phyloP scores from a whole-genome alignment of 2,113 vertebrate species.

The Alligator mississippiensis region DNA sequence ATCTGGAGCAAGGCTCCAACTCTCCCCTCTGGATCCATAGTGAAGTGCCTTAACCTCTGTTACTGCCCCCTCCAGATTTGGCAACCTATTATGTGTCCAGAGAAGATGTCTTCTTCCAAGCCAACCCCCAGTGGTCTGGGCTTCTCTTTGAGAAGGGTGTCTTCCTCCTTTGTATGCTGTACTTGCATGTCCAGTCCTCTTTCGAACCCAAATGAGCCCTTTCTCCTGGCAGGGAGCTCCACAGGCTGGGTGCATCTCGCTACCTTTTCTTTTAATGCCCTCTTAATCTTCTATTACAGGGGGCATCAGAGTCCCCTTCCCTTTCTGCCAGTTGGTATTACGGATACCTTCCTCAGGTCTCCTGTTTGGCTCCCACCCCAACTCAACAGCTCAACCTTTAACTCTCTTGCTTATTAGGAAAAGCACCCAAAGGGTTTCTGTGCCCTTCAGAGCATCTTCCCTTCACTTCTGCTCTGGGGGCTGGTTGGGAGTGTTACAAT shows the following conservation, averaged over 20 bases:
- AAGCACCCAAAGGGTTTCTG: background rate
- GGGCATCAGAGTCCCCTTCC: background rate
- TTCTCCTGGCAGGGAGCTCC: background rate
- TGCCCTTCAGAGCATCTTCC: background rate
- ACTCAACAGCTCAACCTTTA: background rate
- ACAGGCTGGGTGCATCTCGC: background rate
- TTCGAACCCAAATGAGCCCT: background rate
- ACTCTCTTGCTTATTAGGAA: background rate
- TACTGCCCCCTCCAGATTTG: too few relatives aligned
- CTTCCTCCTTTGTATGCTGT: too few relatives aligned
- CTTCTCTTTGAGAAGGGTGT: too few relatives aligned
- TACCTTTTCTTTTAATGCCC: background rate
- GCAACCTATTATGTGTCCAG: too few relatives aligned
- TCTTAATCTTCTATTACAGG: background rate
- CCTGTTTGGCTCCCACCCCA: background rate
- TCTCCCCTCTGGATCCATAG: too few relatives aligned
- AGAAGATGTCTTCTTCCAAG: too few relatives aligned
- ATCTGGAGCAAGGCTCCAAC: too few relatives aligned
- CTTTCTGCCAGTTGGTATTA: background rate
- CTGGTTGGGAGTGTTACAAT: background rate
- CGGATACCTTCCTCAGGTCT: background rate
- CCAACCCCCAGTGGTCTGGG: too few relatives aligned
- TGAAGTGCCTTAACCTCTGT: too few relatives aligned
- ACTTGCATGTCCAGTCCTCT: background rate
- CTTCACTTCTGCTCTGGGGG: rapidly evolving